These are phyloP conservation scores for Oryzias curvinotus DNA, from an alignment of 2,113 vertebrate genomes.

Conservation along the genomic window DNA sequence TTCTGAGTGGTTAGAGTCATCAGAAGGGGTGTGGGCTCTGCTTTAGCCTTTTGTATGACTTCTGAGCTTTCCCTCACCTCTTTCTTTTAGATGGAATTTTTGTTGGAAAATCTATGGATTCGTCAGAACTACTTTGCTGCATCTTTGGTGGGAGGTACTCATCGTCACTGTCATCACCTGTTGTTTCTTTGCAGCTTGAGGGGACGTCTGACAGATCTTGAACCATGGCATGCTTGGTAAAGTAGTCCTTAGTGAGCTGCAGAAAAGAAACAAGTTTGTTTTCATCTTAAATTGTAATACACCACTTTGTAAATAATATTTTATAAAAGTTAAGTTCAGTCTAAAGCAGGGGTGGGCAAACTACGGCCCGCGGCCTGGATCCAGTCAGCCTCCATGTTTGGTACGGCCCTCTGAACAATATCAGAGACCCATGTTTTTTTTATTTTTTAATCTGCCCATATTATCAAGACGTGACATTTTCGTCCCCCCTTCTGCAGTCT, in stretches of 20 bases:
- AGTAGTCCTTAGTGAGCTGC: background rate
- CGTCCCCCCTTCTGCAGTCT: too few relatives aligned
- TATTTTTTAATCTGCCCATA: too few relatives aligned
- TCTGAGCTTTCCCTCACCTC: too few relatives aligned
- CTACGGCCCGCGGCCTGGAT: too few relatives aligned
- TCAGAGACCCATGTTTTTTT: too few relatives aligned
- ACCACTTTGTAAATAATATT: background rate
- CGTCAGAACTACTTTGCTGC: background rate
- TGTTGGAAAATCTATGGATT: background rate
- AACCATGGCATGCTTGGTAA: too few relatives aligned
- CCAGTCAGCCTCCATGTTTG: too few relatives aligned
- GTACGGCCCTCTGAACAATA: background rate
- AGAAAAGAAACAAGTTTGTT: background rate
- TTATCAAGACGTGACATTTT: too few relatives aligned
- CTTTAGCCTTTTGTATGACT: too few relatives aligned
- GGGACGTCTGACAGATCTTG: background rate
- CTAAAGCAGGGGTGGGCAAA: too few relatives aligned
- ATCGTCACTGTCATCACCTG: background rate
- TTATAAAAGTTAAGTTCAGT: background rate
- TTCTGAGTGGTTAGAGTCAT: too few relatives aligned
- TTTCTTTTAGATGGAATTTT: background rate
- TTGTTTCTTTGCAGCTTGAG: background rate
- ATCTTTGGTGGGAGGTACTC: background rate
- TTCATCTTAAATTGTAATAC: background rate
- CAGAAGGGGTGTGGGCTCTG: too few relatives aligned